Percentiles rank a stretch among this genome's conserved stretches.
phyloP scores from a whole-genome alignment of 1,140 invertebrate genomes.

The Tachypleus tridentatus region DNA sequence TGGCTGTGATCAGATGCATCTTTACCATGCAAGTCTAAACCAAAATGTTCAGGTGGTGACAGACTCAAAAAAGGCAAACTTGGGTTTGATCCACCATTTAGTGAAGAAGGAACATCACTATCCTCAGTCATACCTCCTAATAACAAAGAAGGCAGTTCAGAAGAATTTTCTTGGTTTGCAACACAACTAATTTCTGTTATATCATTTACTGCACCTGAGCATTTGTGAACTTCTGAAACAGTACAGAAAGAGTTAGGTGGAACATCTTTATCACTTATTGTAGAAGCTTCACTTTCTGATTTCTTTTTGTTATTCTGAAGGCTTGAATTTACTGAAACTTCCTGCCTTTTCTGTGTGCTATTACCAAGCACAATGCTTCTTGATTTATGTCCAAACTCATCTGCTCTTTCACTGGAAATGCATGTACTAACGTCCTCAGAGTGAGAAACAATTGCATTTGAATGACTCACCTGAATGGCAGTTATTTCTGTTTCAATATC shows the following conservation, averaged over 20 bases:
- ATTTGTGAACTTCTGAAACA: not conserved
- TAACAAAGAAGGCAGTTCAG: slow-evolving; percentile 4
- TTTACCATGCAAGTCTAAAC: slow-evolving; percentile 1
- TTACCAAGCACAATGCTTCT: too few relatives aligned
- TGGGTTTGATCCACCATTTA: not conserved
- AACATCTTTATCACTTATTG: not conserved
- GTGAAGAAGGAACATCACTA: slow-evolving; percentile 1
- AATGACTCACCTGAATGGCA: too few relatives aligned
- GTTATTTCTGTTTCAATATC: too few relatives aligned
- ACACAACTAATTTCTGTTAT: not conserved
- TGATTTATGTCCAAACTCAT: too few relatives aligned
- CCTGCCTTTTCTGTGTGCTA: not conserved
- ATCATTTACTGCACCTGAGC: not conserved
- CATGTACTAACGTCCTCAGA: too few relatives aligned
- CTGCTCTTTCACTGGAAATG: too few relatives aligned
- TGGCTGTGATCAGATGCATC: not conserved
- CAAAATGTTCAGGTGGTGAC: slow-evolving; percentile 3
- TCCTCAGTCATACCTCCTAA: slow-evolving; percentile 5
- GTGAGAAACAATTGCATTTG: too few relatives aligned
- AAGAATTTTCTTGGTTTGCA: not conserved
- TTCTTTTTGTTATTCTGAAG: not conserved
- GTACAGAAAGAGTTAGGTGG: not conserved
- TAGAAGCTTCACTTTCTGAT: not conserved
- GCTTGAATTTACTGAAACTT: not conserved
- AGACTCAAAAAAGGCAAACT: slow-evolving; percentile 5